phyloP scores from a whole-genome alignment of 2,113 vertebrate genomes.

The Hydropotes inermis region DNA sequence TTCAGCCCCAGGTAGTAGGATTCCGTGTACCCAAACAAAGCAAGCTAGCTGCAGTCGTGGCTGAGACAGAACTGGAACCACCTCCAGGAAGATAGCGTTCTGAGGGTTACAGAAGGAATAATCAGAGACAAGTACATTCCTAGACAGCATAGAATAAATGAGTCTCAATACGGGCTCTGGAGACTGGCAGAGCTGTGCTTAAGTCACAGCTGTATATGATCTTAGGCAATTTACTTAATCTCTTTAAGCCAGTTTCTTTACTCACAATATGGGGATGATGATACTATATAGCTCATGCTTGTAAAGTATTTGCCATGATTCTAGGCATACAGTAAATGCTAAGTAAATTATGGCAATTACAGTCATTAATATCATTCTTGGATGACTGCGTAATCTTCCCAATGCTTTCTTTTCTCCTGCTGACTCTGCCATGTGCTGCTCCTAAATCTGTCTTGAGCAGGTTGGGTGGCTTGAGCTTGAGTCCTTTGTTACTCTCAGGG shows the following conservation, averaged over 20 bases:
- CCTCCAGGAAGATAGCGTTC: neutral
- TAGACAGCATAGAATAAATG: neutral
- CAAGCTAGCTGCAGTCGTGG: neutral
- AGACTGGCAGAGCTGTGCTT: neutral
- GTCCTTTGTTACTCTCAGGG: neutral
- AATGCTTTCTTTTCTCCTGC: neutral
- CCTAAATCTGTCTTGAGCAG: neutral
- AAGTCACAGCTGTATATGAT: neutral
- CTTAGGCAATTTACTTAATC: neutral
- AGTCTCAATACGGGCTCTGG: neutral
- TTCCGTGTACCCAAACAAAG: neutral
- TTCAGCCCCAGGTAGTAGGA: neutral
- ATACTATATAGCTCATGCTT: neutral
- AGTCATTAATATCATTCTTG: neutral
- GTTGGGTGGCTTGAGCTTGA: neutral
- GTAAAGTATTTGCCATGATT: neutral
- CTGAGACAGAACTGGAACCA: neutral
- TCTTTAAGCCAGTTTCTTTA: neutral
- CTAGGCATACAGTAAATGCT: neutral
- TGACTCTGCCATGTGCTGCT: neutral
- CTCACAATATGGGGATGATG: neutral
- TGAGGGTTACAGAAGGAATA: conserved; percentile 12
- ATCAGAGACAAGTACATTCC: neutral
- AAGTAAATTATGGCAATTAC: neutral
- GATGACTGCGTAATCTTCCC: neutral